Conservation (phyloP, 2,797 vertebrate genomes). For the Coregonus ussuriensis region DNA sequence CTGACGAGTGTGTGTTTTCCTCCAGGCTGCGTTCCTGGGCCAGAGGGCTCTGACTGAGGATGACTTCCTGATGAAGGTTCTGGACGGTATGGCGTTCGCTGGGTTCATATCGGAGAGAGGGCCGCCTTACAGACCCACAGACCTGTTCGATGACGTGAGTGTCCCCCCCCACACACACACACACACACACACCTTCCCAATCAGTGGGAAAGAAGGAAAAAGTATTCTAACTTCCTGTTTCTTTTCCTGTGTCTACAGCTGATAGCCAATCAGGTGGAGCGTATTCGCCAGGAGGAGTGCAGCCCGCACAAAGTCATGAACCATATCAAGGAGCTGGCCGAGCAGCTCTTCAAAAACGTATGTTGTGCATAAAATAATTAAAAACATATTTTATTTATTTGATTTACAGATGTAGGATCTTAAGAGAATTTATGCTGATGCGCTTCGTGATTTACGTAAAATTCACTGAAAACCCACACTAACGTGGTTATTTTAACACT, state of each 20-base stretch:
- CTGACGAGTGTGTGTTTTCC: background rate
- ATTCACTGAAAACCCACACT: no score
- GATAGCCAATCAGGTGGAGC: slow-evolving; percentile 86
- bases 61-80: slow-evolving; percentile 94
- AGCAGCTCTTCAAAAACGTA: slow-evolving; percentile 95
- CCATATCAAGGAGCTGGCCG: slow-evolving; percentile 90
- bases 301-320: slow-evolving; percentile 83
- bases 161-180: no score
- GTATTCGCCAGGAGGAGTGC: slow-evolving; percentile 84
- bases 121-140: slow-evolving; percentile 85
- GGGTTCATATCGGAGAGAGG: slow-evolving; percentile 95
- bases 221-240: background rate
- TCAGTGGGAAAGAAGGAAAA: background rate
- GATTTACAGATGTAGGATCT: background rate
- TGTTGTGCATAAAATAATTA: slow-evolving; percentile 19
- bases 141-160: slow-evolving; percentile 93
- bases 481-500: no score
- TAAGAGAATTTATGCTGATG: no score
- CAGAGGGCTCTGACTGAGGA: slow-evolving; percentile 89
- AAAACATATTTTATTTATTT: background rate
- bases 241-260: slow-evolving; percentile 72
- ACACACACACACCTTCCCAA: no score
- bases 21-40: slow-evolving; percentile 92
- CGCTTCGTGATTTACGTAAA: no score
- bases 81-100: slow-evolving; percentile 97